Conservation (phyloP, 2,113 vertebrate genomes). For the Glaucidium brasilianum region DNA sequence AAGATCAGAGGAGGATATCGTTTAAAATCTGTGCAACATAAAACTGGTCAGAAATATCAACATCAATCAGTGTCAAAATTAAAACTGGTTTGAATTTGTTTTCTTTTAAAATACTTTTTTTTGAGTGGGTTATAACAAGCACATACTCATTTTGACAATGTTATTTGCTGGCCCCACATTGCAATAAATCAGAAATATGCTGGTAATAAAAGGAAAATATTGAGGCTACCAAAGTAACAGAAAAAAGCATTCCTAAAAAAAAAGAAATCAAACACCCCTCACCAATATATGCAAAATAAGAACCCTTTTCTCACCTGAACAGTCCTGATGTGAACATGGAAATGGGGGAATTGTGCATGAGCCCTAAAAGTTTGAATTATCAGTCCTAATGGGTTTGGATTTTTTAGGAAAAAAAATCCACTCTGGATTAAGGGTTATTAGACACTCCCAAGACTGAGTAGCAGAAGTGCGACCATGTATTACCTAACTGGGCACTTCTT, state of each 20-base stretch:
- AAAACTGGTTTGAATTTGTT: slow-evolving; percentile 17
- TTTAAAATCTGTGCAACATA: slow-evolving; percentile 49
- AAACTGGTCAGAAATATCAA: slow-evolving; percentile 45
- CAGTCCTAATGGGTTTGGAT: background rate
- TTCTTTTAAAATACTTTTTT: slow-evolving; percentile 45
- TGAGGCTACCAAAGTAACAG: background rate
- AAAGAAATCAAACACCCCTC: background rate
- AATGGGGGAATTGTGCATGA: background rate
- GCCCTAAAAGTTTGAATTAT: background rate
- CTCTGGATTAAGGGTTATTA: background rate
- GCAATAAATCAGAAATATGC: slow-evolving; percentile 46
- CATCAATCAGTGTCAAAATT: slow-evolving; percentile 39
- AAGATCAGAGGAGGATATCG: slow-evolving; percentile 49
- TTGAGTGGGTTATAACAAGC: slow-evolving; percentile 38
- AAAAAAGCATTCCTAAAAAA: background rate
- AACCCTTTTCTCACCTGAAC: background rate
- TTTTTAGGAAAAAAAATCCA: background rate
- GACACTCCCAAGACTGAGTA: background rate
- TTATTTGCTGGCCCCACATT: slow-evolving; percentile 27
- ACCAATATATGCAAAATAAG: background rate
- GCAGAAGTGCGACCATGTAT: background rate
- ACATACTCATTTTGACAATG: slow-evolving; percentile 39
- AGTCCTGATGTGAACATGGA: background rate
- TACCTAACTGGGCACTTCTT: background rate
- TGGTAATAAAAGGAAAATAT: slow-evolving; percentile 22